Percentiles rank a stretch among this genome's conserved stretches.
Evolutionary conservation across 2,113 vertebrate species (phyloP).

Genomic region (Cololabis saira): DNA sequence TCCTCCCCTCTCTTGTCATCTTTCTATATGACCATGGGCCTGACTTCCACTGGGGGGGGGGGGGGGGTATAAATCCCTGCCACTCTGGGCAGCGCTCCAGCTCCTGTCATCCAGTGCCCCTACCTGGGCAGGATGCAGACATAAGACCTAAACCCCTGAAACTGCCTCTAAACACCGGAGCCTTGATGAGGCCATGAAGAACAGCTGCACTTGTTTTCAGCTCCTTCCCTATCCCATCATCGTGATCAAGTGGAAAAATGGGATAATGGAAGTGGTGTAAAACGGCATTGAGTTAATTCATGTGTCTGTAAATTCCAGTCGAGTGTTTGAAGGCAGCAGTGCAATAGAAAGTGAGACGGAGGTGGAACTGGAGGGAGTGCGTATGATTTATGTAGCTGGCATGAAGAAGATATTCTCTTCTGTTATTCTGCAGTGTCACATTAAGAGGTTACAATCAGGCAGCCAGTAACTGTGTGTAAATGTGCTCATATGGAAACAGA

Average conservation of each 20-base stretch:
- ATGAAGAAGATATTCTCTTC: slow-evolving; percentile 42
- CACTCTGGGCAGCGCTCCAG: slow-evolving; percentile 40
- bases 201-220: slow-evolving; percentile 68
- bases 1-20: slow-evolving; percentile 34
- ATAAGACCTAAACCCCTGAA: slow-evolving; percentile 57
- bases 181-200: slow-evolving; percentile 73
- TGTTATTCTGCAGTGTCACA: slow-evolving; percentile 51
- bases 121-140: slow-evolving; percentile 69
- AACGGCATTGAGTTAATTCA: slow-evolving; percentile 73
- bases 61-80: too few relatives aligned
- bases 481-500: slow-evolving; percentile 16
- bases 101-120: slow-evolving; percentile 43
- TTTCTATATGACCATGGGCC: slow-evolving; percentile 50
- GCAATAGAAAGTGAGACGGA: slow-evolving; percentile 43
- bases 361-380: slow-evolving; percentile 32
- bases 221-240: slow-evolving; percentile 68
- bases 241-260: slow-evolving; percentile 79
- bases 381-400: slow-evolving; percentile 57
- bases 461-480: slow-evolving; percentile 37
- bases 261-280: slow-evolving; percentile 79
- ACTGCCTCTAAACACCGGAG: slow-evolving; percentile 56
- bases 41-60: slow-evolving; percentile 62
- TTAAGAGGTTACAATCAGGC: slow-evolving; percentile 46
- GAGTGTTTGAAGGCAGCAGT: slow-evolving; percentile 72
- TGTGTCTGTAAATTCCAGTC: slow-evolving; percentile 74